Percentiles rank a stretch among this genome's conserved stretches.
Evolutionary conservation across 2,797 vertebrate species (phyloP).

Genomic region (Ptychobarbus kaznakovi): DNA sequence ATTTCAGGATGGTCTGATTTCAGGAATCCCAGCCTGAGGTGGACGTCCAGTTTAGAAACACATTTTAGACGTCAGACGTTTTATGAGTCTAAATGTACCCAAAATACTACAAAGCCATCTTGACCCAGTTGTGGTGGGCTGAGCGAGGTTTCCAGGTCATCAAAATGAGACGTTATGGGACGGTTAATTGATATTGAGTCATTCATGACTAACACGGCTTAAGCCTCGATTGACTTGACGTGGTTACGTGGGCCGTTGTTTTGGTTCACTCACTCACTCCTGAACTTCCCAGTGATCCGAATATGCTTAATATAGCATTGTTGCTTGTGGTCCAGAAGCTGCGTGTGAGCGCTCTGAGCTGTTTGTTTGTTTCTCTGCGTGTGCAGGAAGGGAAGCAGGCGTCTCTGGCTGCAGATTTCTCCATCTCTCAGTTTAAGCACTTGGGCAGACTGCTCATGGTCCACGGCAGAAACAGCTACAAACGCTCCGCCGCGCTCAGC

Average conservation of each 20-base stretch:
- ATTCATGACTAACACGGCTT: slow-evolving; percentile 52
- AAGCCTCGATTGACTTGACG: slow-evolving; percentile 41
- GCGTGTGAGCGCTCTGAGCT: slow-evolving; percentile 13
- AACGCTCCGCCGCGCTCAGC: slow-evolving; percentile 94
- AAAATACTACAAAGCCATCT: slow-evolving; percentile 33
- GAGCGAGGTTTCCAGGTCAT: slow-evolving; percentile 44
- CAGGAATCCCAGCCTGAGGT: slow-evolving; percentile 13
- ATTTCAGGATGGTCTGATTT: slow-evolving; percentile 22
- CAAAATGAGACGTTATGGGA: slow-evolving; percentile 55
- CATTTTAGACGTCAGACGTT: slow-evolving; percentile 43
- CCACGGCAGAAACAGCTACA: slow-evolving; percentile 98
- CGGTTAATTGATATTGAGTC: slow-evolving; percentile 55
- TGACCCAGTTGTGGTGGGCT: slow-evolving; percentile 44
- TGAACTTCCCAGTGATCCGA: neutral
- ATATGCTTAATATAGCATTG: slow-evolving; percentile 12
- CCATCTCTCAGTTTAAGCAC: slow-evolving; percentile 97
- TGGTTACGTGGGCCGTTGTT: slow-evolving; percentile 47
- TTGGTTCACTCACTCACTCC: neutral
- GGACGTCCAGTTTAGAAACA: neutral
- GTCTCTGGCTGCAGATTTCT: slow-evolving; percentile 95
- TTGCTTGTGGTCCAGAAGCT: neutral
- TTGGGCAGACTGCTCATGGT: slow-evolving; percentile 97
- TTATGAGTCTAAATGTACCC: slow-evolving; percentile 46
- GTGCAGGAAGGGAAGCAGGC: slow-evolving; percentile 96
- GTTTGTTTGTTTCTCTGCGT: slow-evolving; percentile 56